Evolutionary conservation across 2,113 vertebrate genomes (phyloP).

Genomic region (Herpailurus yagouaroundi): DNA sequence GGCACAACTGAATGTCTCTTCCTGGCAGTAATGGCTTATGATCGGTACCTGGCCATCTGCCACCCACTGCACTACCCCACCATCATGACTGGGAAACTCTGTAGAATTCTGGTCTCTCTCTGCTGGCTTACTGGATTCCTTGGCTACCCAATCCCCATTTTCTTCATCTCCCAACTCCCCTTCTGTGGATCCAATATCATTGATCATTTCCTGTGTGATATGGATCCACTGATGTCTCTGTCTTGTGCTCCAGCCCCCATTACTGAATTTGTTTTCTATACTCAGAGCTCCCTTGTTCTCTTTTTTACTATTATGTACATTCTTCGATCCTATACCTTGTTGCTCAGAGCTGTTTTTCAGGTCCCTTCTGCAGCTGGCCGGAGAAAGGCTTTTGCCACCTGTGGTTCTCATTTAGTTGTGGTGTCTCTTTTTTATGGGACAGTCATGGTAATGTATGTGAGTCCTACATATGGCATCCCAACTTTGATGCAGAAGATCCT

Average conservation of each 20-base stretch:
- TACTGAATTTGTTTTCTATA: constrained; percentile 63
- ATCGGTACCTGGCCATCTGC: constrained; percentile 78
- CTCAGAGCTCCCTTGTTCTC: constrained; percentile 68
- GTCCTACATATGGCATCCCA: constrained; percentile 65
- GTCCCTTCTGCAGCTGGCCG: constrained; percentile 59
- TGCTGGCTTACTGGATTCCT: constrained; percentile 80
- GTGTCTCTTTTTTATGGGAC: constrained; percentile 78
- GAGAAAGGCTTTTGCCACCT: constrained; percentile 77
- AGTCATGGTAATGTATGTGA: constrained; percentile 77
- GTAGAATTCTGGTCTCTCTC: constrained; percentile 56
- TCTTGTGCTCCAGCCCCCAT: constrained; percentile 71
- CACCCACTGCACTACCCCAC: constrained; percentile 71
- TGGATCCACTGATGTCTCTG: constrained; percentile 76
- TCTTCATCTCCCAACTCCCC: constrained; percentile 76
- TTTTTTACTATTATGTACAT: constrained; percentile 71
- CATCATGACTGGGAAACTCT: constrained; percentile 64
- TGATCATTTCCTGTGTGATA: constrained; percentile 80
- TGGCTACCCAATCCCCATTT: constrained; percentile 70
- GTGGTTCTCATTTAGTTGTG: constrained; percentile 74
- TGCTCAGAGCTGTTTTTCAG: constrained; percentile 73
- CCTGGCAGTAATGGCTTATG: constrained; percentile 80
- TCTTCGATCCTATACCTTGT: constrained; percentile 65
- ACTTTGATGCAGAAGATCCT: constrained; percentile 70
- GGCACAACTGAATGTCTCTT: constrained; percentile 77
- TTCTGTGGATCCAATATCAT: constrained; percentile 78